Evolutionary conservation across 2,113 vertebrate genomes (phyloP).

Genomic region (Papio anubis): DNA sequence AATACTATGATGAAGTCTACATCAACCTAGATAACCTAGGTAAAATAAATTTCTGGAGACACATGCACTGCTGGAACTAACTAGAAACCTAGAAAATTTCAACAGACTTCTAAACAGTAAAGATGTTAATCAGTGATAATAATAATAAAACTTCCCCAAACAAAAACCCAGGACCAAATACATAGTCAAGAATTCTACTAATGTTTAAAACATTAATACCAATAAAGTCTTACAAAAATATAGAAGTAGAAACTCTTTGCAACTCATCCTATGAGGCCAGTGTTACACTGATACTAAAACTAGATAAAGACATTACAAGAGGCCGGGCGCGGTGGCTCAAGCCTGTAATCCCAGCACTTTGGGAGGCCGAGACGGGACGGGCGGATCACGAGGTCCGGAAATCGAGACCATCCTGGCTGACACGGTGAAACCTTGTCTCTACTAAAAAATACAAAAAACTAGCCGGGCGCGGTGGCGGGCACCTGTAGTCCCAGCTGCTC

Average conservation of each 20-base stretch:
- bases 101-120: neutral
- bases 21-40: neutral
- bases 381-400: too few species aligned
- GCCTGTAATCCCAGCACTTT: too few species aligned
- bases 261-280: neutral
- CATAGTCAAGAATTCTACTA: neutral
- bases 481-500: too few species aligned
- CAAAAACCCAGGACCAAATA: neutral
- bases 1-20: neutral
- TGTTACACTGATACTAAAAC: neutral
- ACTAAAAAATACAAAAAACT: too few species aligned
- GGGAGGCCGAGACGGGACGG: too few species aligned
- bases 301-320: neutral
- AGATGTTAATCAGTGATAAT: neutral
- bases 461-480: too few species aligned
- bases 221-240: neutral
- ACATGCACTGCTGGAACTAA: neutral
- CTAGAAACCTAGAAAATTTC: neutral
- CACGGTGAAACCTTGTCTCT: too few species aligned
- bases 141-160: neutral
- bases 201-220: neutral
- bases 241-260: neutral
- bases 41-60: neutral
- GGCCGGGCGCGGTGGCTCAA: too few species aligned
- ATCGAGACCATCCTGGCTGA: too few species aligned